A percentile compares a stretch with the other conserved stretches of the same genome.
phyloP scores from a whole-genome alignment of 1,140 invertebrate genomes.

The Conus ventricosus region DNA sequence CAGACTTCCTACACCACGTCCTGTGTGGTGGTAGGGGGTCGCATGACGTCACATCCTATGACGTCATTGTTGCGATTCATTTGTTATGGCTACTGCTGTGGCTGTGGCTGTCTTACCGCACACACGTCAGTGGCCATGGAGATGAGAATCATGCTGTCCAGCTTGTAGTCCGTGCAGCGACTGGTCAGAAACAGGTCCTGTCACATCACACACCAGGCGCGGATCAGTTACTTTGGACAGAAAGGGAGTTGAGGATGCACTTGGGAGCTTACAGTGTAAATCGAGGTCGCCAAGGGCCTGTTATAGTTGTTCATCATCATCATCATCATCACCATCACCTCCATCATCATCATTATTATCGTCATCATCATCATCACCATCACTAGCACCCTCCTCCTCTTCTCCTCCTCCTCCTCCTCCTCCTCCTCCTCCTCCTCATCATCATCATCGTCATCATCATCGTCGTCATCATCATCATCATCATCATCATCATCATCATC shows the following conservation, averaged over 20 bases:
- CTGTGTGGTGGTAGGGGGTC: not conserved
- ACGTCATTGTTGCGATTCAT: not conserved
- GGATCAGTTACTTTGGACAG: no score
- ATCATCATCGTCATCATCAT: no score
- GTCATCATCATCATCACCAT: not conserved
- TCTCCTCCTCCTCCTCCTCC: no score
- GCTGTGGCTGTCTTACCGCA: conserved; percentile 75
- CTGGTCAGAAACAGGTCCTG: conserved; percentile 83
- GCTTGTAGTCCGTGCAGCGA: conserved; percentile 90
- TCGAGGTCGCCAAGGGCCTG: no score
- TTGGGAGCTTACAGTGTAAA: no score
- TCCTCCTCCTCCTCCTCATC: no score
- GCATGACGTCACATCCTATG: not conserved
- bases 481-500: not conserved
- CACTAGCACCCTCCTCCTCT: not conserved
- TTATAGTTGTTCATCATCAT: not conserved
- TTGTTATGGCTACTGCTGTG: not conserved
- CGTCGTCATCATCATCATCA: not conserved
- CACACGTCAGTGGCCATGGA: conserved; percentile 95
- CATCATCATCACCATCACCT: not conserved
- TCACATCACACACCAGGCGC: not conserved
- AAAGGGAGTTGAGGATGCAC: no score
- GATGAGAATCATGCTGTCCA: conserved; percentile 94
- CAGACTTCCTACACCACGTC: no score
- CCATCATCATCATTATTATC: conserved; percentile 12